phyloP scores from a whole-genome alignment of 2,888 invertebrate genomes.

The Theretra japonica region DNA sequence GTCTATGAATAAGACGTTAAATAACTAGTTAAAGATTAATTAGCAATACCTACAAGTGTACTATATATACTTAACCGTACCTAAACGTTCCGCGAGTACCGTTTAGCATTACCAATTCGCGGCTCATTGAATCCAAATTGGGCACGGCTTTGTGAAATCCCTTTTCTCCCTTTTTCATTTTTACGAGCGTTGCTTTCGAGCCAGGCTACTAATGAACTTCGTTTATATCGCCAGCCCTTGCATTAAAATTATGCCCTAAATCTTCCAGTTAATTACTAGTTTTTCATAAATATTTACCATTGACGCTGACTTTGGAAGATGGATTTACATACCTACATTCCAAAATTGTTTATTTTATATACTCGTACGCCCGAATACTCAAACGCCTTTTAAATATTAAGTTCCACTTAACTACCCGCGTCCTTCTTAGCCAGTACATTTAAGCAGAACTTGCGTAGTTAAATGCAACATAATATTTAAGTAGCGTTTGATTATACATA shows the following conservation, averaged over 20 bases:
- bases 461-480: too few species aligned
- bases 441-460: too few species aligned
- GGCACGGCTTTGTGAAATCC: constrained; percentile 65
- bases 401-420: too few species aligned
- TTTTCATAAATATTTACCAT: neutral
- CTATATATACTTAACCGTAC: constrained; percentile 2
- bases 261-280: constrained; percentile 31
- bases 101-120: constrained; percentile 69
- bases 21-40: neutral
- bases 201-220: constrained; percentile 64
- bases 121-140: constrained; percentile 75
- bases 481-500: too few species aligned
- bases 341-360: too few species aligned
- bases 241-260: constrained; percentile 45
- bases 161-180: constrained; percentile 68
- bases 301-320: neutral
- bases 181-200: constrained; percentile 66
- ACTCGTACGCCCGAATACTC: too few species aligned
- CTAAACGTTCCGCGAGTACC: constrained; percentile 38
- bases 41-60: neutral
- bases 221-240: constrained; percentile 46
- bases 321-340: neutral
- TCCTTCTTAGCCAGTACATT: too few species aligned
- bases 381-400: too few species aligned
- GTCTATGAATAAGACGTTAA: too few species aligned